Evolutionary conservation across 2,888 invertebrate genomes (phyloP), one percentile per base, ranked within the genome.

Genomic region (Mythimna impura): DNA sequence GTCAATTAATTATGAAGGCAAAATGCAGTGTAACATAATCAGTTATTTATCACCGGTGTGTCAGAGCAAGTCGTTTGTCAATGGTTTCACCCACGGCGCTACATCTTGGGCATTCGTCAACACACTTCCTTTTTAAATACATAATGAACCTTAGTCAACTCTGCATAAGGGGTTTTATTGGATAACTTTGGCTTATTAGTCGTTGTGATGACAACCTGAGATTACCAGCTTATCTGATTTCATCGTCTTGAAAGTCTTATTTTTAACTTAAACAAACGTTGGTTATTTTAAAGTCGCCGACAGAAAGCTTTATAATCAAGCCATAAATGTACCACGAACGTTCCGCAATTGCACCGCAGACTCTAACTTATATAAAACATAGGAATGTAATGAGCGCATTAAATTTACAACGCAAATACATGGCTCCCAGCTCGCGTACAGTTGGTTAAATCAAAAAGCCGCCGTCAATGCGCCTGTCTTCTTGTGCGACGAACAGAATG

Each of bases 31-130:
- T 94, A 95, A 95, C 93, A 94, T 93, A 95, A 95, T 96, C 95
- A 95, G 96, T 94, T 95, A 96, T 96, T 96, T 95, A 96, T 96
- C 95, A 95, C 92, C 88, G 90, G 89, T 93, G 94, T 92, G 95
- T 94, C 95, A 94, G 92, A 91, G 90, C 89, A 90, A 91, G 93
- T 93, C 95, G 92, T 96, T 96, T 96, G 94, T 95, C 96, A 95
- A 93, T 88, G 89, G 93, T 93, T 93, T 94, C 95, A 94, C 95
- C 96, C 94, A 95, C 95, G 93, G 89, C 86, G 89, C 88, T 89
- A 86, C 91, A 88, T 91, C 94, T 93, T 89, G 89, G 90, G 91
- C 90, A 93, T 94, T 93, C 93, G 93, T 95, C 94, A 93, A 92
- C 89, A 90, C 87, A 82, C 76, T 71, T 71, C 67, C 63, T 73